Evolutionary conservation across 1,140 invertebrate genomes (phyloP), one percentile per base, ranked within the genome.

Genomic region (Andrena cerasifolii): DNA sequence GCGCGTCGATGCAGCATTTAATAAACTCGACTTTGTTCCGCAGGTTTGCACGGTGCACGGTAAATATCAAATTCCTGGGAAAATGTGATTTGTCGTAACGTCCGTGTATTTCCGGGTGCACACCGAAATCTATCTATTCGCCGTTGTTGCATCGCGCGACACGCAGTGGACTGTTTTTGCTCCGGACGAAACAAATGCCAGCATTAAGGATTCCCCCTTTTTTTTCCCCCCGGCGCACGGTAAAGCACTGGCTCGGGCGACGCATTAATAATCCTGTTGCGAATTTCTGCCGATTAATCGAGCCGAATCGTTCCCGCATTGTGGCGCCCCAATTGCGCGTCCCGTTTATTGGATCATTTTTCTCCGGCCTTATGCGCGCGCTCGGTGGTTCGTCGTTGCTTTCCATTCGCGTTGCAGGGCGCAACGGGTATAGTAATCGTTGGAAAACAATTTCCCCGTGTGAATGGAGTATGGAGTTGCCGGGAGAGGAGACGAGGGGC

Each of bases 371-470:
- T n/a, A n/a, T n/a, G n/a, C n/a, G n/a, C n/a, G n/a, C n/a, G n/a
- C n/a, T n/a, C n/a, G n/a, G n/a, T n/a, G n/a, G n/a, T n/a, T n/a
- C n/a, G n/a, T n/a, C n/a, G n/a, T n/a, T n/a, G n/a, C n/a, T n/a
- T n/a, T n/a, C n/a, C n/a, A n/a, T n/a, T n/a, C n/a, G 7, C 43
- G 43, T 8, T 45, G 16, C 43, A 45, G 16, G 16, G 10, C 43
- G 43, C 7, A 45, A 14, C 43, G 43, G 10, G 43, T 14, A 12
- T 2, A 14, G 47, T 31, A 45, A 45, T 24, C n/a, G 61, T 33
- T 33, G 21, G 36, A 53, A 58, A 76, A 68, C 36, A 68, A 40
- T 58, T 40, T 18, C 26, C 1, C 65, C 7, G 43, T 67, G 62
- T 7, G 51, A 67, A 54, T 45, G 36, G 28, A 53, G 58, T 59